phyloP scores from a whole-genome alignment of 2,888 invertebrate genomes.

The Neoaliturus tenellus region DNA sequence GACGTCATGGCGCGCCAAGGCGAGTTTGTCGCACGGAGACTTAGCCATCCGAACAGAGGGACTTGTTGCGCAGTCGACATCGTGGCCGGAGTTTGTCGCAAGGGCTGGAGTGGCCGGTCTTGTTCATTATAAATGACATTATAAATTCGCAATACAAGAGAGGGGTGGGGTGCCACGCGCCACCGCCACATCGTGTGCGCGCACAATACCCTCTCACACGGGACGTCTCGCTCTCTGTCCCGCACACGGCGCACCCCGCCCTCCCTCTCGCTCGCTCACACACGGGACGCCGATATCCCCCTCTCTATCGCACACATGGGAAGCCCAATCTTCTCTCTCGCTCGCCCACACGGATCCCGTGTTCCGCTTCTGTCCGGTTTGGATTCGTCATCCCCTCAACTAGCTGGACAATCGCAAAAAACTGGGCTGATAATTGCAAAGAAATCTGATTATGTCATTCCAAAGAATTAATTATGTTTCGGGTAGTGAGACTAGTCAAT shows the following conservation, averaged over 20 bases:
- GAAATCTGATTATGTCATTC: conserved; percentile 3
- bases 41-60: background rate
- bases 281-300: background rate
- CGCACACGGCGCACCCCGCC: background rate
- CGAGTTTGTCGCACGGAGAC: background rate
- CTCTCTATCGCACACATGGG: background rate
- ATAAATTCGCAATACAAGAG: conserved; percentile 40
- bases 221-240: background rate
- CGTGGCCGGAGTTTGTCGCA: background rate
- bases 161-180: background rate
- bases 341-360: background rate
- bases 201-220: background rate
- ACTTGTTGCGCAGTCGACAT: background rate
- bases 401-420: background rate
- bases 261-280: background rate
- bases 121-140: conserved; percentile 50
- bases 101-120: conserved; percentile 24
- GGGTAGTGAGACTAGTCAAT: background rate
- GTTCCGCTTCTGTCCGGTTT: background rate
- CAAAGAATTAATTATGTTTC: background rate
- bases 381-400: background rate
- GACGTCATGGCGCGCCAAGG: too few relatives aligned
- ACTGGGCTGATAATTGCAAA: background rate
- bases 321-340: background rate
- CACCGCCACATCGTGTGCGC: background rate